These are phyloP conservation scores for Temnothorax longispinosus DNA, from an alignment of 1,140 invertebrate species.

Conservation along the genomic window DNA sequence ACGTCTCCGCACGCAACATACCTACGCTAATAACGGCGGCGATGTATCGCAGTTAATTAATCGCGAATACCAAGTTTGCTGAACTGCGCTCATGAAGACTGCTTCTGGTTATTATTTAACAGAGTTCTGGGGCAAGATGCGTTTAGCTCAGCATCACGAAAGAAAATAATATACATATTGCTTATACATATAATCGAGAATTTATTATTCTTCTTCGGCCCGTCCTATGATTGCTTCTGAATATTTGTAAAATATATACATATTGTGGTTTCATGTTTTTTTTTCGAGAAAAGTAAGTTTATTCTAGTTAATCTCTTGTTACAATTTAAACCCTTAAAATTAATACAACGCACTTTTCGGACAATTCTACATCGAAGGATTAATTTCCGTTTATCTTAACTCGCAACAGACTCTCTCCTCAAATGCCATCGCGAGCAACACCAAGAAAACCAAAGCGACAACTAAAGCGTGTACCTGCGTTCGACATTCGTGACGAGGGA, in stretches of 20 bases:
- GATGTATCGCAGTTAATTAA: slow-evolving; percentile 62
- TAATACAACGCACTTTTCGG: not conserved
- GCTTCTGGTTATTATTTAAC: slow-evolving; percentile 57
- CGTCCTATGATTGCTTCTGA: not conserved
- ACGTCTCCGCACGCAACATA: slow-evolving; percentile 2
- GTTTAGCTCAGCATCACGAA: not conserved
- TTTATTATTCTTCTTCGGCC: not conserved
- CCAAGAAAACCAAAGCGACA: slow-evolving; percentile 41
- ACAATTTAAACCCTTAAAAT: not conserved
- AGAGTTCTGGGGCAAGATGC: not conserved
- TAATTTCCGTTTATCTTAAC: slow-evolving; percentile 34
- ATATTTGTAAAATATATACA: not conserved
- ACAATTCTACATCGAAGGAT: not conserved
- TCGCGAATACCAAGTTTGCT: slow-evolving; percentile 58
- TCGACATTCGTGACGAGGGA: slow-evolving; percentile 53
- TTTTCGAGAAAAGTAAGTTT: not conserved
- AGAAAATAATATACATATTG: not conserved
- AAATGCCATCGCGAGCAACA: slow-evolving; percentile 29
- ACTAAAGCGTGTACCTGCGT: slow-evolving; percentile 31
- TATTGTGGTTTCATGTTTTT: not conserved
- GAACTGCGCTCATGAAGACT: slow-evolving; percentile 28
- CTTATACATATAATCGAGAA: not conserved
- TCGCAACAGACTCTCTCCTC: slow-evolving; percentile 13
- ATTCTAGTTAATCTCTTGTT: not conserved
- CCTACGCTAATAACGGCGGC: slow-evolving; percentile 52